Base-by-base conservation (phyloP, 2,797 vertebrate genomes). In the Hydrophis major region DNA sequence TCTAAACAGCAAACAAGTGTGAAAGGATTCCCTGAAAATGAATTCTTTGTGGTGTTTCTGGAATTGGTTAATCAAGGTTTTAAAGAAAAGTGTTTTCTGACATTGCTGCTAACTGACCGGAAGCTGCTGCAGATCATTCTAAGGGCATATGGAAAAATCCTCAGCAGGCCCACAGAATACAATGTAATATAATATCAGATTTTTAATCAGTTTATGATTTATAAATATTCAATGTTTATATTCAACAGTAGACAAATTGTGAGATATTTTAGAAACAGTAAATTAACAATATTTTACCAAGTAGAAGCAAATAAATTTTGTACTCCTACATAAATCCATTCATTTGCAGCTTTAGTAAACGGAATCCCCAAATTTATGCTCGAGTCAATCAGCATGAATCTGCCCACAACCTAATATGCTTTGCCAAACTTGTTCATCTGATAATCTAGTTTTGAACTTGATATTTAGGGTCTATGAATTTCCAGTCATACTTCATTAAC, bases 361-460 rank as follows among this genome's bases (percentile, higher is more conserved):
- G 2, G 1, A 95, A 96, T 61, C 28, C 5, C 88, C 89, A 50
- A 86, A 27, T 93, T n/a, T 42, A 25, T 55, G 1, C 20, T 74
- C 0, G 0, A 25, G 8, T 47, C 92, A 91, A 93, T 91, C 87
- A 89, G n/a, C 27, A 87, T 16, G 90, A 66, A 6, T 0, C n/a
- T 53, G 14, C 86, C 3, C 91, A 25, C 53, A 92, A 32, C 60
- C 91, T 20, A 66, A 92, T 87, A 8, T 50, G 16, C 10, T 92
- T 28, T 87, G 22, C 2, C 0, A 93, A 83, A 63, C 4, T 25
- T 55, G 61, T 25, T 63, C 25, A 2, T n/a, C 22, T 94, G 86
- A 93, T 47, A 87, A 89, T 88, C 18, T 55, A 22, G 91, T 4
- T 90, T 90, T 28, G 95, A 94, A 92, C 93, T 92, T 88, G 87